Evolutionary conservation across 2,888 invertebrate species (phyloP).

Genomic region (Monochamus alternatus): DNA sequence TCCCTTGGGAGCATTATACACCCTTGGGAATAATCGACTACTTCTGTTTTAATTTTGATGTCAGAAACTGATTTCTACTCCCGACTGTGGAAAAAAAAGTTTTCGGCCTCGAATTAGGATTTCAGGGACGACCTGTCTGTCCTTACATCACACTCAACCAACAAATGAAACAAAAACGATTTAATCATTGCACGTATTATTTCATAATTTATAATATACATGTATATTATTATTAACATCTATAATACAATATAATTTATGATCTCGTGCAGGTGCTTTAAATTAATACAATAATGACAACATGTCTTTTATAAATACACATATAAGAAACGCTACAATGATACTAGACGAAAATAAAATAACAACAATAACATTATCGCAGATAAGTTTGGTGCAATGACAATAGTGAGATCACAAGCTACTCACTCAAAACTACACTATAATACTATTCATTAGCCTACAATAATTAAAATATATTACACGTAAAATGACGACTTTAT

Average conservation of each 20-base stretch:
- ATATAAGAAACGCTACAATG: slow-evolving; percentile 48
- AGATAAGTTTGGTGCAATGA: slow-evolving; percentile 52
- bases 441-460: slow-evolving; percentile 50
- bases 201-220: slow-evolving; percentile 48
- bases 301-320: slow-evolving; percentile 50
- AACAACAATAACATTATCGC: slow-evolving; percentile 52
- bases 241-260: slow-evolving; percentile 59
- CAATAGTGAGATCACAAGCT: slow-evolving; percentile 66
- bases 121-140: too few species aligned
- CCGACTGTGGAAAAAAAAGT: too few species aligned
- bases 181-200: slow-evolving; percentile 55
- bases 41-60: too few species aligned
- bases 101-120: too few species aligned
- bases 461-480: slow-evolving; percentile 57
- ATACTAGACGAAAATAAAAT: slow-evolving; percentile 45
- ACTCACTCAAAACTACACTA: slow-evolving; percentile 57
- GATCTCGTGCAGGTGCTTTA: slow-evolving; percentile 61
- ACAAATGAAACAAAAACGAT: slow-evolving; percentile 2
- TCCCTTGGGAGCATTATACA: too few species aligned
- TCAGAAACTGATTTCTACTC: too few species aligned
- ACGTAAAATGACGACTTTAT: slow-evolving; percentile 65
- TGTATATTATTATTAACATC: slow-evolving; percentile 56
- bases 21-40: too few species aligned
- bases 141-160: too few species aligned
- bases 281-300: slow-evolving; percentile 52